Conservation (phyloP, 2,888 invertebrate species). For the Lycophotia porphyrea region DNA sequence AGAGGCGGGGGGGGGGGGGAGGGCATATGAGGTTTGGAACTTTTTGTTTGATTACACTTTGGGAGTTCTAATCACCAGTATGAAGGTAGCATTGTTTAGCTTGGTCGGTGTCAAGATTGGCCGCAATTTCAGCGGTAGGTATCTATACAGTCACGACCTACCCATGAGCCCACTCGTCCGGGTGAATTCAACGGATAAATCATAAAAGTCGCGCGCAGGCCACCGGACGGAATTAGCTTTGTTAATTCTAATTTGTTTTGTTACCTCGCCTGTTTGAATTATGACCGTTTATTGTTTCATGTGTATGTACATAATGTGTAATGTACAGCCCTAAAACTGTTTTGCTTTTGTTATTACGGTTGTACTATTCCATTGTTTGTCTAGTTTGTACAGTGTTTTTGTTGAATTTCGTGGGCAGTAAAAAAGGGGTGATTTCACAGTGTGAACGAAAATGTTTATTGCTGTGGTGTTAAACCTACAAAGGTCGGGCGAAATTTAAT, state of each 20-base stretch:
- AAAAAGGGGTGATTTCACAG: slow-evolving; percentile 18
- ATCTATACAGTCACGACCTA: slow-evolving; percentile 29
- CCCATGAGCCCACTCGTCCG: slow-evolving; percentile 60
- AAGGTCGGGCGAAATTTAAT: slow-evolving; percentile 7
- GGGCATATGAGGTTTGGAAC: neutral
- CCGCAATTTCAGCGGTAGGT: slow-evolving; percentile 1
- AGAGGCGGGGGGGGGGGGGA: too few species aligned
- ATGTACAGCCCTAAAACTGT: slow-evolving; percentile 54
- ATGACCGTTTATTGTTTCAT: slow-evolving; percentile 72
- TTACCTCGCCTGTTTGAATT: slow-evolving; percentile 67
- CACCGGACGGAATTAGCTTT: slow-evolving; percentile 74
- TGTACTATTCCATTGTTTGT: slow-evolving; percentile 59
- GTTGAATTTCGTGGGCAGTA: slow-evolving; percentile 26
- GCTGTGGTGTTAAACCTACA: neutral
- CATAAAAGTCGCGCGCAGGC: slow-evolving; percentile 76
- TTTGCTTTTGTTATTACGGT: slow-evolving; percentile 52
- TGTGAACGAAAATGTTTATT: slow-evolving; percentile 17
- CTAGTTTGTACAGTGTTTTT: slow-evolving; percentile 47
- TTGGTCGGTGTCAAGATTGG: neutral
- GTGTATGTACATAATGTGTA: slow-evolving; percentile 64
- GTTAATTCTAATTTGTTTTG: slow-evolving; percentile 78
- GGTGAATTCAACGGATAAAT: slow-evolving; percentile 77
- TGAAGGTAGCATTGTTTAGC: neutral
- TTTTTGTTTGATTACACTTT: neutral
- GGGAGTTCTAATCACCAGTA: neutral